These are phyloP conservation scores for Taenioides sp. DNA, from an alignment of 2,797 vertebrate species.

Conservation along the genomic window DNA sequence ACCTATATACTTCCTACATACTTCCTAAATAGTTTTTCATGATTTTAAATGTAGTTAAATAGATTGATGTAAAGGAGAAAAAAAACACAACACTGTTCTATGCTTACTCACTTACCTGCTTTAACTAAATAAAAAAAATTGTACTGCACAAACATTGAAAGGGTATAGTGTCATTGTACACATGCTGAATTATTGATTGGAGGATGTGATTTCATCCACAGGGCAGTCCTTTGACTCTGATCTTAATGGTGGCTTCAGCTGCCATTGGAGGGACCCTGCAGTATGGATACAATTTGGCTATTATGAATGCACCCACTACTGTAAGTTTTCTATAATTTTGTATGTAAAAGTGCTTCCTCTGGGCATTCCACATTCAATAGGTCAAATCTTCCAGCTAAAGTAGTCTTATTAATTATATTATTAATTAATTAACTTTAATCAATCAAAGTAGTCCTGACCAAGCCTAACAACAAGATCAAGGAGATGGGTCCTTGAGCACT, in stretches of 20 bases:
- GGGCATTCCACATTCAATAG: too few species aligned
- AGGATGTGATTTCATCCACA: conserved; percentile 41
- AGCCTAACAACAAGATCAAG: too few species aligned
- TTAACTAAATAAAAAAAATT: neutral
- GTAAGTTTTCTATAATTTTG: conserved; percentile 66
- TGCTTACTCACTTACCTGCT: neutral
- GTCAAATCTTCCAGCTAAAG: too few species aligned
- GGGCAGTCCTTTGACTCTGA: conserved; percentile 75
- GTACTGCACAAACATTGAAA: neutral
- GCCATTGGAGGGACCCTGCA: conserved; percentile 92
- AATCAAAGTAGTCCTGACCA: too few species aligned
- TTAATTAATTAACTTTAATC: too few species aligned
- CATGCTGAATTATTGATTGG: neutral
- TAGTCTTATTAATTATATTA: too few species aligned
- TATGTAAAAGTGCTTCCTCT: neutral
- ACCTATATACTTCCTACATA: too few species aligned
- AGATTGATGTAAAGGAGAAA: neutral
- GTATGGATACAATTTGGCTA: conserved; percentile 91
- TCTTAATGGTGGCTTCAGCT: conserved; percentile 83
- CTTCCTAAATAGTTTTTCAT: too few species aligned
- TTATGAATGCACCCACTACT: conserved; percentile 87
- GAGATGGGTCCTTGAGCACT: too few species aligned
- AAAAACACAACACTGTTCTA: neutral
- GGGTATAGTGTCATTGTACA: neutral
- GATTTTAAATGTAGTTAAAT: neutral